These are phyloP conservation scores for Pseudeuparius sepicola DNA, from an alignment of 2,888 invertebrate genomes.

Conservation along the genomic window DNA sequence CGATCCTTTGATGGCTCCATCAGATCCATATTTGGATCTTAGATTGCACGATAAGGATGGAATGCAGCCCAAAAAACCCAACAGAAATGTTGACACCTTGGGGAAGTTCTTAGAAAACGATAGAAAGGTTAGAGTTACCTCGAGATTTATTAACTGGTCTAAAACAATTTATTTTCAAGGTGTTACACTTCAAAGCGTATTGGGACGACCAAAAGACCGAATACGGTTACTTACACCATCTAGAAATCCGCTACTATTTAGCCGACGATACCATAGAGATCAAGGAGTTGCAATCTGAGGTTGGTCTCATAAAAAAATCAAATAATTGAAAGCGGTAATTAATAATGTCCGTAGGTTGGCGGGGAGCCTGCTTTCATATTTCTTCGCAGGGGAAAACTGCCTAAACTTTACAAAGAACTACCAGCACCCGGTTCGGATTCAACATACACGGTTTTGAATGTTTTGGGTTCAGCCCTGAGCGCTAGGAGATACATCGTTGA, in stretches of 20 bases:
- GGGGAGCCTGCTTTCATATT: slow-evolving; percentile 67
- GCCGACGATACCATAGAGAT: slow-evolving; percentile 86
- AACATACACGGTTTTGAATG: slow-evolving; percentile 50
- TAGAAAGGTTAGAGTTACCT: slow-evolving; percentile 41
- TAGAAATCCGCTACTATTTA: slow-evolving; percentile 76
- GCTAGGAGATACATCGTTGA: slow-evolving; percentile 49
- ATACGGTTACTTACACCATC: slow-evolving; percentile 65
- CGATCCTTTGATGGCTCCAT: slow-evolving; percentile 50
- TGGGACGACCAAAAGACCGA: slow-evolving; percentile 80
- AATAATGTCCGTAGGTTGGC: too few relatives aligned
- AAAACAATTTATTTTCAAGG: slow-evolving; percentile 26
- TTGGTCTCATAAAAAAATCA: too few relatives aligned
- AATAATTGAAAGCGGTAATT: too few relatives aligned
- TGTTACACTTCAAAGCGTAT: slow-evolving; percentile 70
- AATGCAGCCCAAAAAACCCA: slow-evolving; percentile 41
- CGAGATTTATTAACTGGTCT: slow-evolving; percentile 1
- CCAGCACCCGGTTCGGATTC: slow-evolving; percentile 43
- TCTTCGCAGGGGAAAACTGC: slow-evolving; percentile 63
- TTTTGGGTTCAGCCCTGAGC: slow-evolving; percentile 46
- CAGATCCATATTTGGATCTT: slow-evolving; percentile 43
- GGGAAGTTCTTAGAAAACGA: slow-evolving; percentile 79
- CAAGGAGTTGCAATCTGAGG: slow-evolving; percentile 57
- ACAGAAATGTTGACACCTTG: slow-evolving; percentile 52
- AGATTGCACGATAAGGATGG: slow-evolving; percentile 36
- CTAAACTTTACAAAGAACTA: slow-evolving; percentile 50